Base-by-base conservation (phyloP, 1,140 invertebrate genomes). In the Pseudoatta argentina region DNA sequence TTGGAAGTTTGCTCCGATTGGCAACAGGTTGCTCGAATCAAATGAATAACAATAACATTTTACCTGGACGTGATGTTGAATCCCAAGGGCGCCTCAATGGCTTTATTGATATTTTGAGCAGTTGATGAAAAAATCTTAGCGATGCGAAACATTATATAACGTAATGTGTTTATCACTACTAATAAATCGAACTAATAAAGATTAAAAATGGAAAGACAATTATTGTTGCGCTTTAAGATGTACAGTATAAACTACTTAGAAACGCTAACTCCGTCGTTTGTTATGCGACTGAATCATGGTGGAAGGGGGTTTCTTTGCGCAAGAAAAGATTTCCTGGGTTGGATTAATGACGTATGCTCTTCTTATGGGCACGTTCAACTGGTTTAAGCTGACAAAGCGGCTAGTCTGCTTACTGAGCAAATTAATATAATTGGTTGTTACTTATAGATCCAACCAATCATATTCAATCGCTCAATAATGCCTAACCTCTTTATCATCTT, bases 81-180 rank as follows among this genome's bases (percentile, higher is more conserved):
- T 4, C 55, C 39, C 18, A 83, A 73, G 14, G 79, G n/a, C 1
- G 39, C 21, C n/a, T 75, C 69, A 24, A 75, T 8, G 8, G 34
- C 55, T 14, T 63, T 75, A 2, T 75, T 83, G 7, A 83, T 39
- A 16, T 51, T 73, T 5, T 2, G 73, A 24, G 53, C 3, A 3
- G 39, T 8, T 34, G 64, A 57, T 12, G 79, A 75, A 14, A 83
- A 12, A 3, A 30, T 3, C 7, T 61, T 83, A 0, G 55, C n/a
- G 39, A 83, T 21, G 3, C 79, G 79, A 30, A 83, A 3, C 79
- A 83, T 83, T 5, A 12, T 83, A 30, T 34, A 34, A 34, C 3
- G 34, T 12, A 34, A 34, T 1, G 34, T 12, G 27, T 0, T 27
- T 64, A 16, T 39, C 10, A 5, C 1, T 24, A 24, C 24, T 24